Conservation (phyloP, 2,888 invertebrate species). For the Aporophyla nigra region DNA sequence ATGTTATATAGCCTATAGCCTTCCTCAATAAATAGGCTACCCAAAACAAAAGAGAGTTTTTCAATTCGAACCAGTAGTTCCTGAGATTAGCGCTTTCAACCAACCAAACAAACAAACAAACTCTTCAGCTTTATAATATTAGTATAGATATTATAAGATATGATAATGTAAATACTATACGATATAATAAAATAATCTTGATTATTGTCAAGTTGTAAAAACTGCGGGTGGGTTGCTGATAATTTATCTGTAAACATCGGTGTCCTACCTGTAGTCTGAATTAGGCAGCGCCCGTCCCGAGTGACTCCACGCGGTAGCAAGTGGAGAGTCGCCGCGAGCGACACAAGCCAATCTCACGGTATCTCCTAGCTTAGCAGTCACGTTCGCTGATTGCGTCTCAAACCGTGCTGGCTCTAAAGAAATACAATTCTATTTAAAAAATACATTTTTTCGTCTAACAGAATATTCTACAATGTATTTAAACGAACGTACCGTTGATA, state of each 20-base stretch:
- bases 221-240: too few species aligned
- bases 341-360: slow-evolving; percentile 94
- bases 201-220: too few species aligned
- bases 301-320: slow-evolving; percentile 95
- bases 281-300: slow-evolving; percentile 93
- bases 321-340: slow-evolving; percentile 95
- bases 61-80: too few species aligned
- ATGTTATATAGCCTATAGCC: too few species aligned
- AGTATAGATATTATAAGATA: too few species aligned
- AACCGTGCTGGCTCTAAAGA: slow-evolving; percentile 94
- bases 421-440: slow-evolving; percentile 32
- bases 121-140: too few species aligned
- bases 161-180: too few species aligned
- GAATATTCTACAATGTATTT: neutral
- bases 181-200: too few species aligned
- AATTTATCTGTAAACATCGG: neutral
- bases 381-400: slow-evolving; percentile 93
- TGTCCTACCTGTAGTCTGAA: slow-evolving; percentile 91
- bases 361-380: slow-evolving; percentile 94
- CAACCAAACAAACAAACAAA: too few species aligned
- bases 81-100: too few species aligned
- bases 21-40: too few species aligned
- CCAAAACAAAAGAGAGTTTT: too few species aligned
- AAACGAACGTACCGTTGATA: slow-evolving; percentile 93
- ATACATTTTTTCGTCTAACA: neutral